phyloP scores from a whole-genome alignment of 1,140 invertebrate genomes.

The Scylla paramamosain region DNA sequence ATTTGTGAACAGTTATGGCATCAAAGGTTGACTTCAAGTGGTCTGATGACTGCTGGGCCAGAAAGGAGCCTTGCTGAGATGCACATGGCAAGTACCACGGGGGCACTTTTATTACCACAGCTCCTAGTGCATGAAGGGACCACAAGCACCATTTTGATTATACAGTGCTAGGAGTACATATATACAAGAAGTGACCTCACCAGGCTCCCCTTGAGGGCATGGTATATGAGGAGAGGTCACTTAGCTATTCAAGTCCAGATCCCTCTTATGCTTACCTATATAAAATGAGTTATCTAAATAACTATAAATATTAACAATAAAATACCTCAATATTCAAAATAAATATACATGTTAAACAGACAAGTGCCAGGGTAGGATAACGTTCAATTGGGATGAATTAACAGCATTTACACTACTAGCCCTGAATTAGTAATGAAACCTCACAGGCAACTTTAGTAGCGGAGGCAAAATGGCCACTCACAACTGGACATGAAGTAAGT shows the following conservation, averaged over 20 bases:
- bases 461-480: constrained; percentile 5
- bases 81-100: background rate
- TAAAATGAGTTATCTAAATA: background rate
- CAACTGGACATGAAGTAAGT: background rate
- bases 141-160: constrained; percentile 13
- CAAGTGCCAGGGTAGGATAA: constrained; percentile 18
- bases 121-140: background rate
- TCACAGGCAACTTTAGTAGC: constrained; percentile 11
- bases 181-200: constrained; percentile 9
- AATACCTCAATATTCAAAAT: constrained; percentile 24
- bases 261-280: constrained; percentile 16
- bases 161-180: constrained; percentile 2
- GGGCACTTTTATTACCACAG: background rate
- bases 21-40: background rate
- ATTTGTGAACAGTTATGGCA: background rate
- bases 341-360: constrained; percentile 12
- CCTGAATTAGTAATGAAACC: background rate
- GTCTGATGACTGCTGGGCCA: background rate
- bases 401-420: background rate
- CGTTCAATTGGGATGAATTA: background rate
- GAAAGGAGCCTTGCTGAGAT: background rate
- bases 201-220: background rate
- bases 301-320: constrained; percentile 25
- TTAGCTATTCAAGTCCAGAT: background rate
- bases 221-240: background rate